Evolutionary conservation across 2,113 vertebrate species (phyloP).

Genomic region (Motacilla alba): DNA sequence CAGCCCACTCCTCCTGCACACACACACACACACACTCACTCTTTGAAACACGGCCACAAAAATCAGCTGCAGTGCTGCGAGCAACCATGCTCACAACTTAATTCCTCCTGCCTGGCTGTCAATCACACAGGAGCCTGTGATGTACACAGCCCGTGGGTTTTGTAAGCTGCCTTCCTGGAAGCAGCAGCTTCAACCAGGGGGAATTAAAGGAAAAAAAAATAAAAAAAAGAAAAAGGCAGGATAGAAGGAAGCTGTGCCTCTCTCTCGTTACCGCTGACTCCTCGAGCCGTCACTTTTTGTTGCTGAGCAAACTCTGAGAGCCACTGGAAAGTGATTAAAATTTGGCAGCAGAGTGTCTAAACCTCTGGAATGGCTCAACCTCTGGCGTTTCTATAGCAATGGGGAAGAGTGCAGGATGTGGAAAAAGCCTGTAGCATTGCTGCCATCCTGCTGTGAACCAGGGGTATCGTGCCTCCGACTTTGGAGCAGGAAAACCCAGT

Average conservation of each 20-base stretch:
- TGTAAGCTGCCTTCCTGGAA: not conserved
- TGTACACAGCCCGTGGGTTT: not conserved
- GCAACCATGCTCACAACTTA: not conserved
- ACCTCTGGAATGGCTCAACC: not conserved
- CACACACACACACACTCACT: not conserved
- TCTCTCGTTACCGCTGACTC: not conserved
- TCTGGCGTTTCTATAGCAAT: slow-evolving; percentile 40
- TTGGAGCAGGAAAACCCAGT: not conserved
- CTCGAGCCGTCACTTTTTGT: not conserved
- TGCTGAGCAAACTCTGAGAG: not conserved
- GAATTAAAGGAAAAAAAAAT: not conserved
- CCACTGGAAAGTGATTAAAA: not conserved
- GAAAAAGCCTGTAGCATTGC: not conserved
- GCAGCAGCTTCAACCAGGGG: not conserved
- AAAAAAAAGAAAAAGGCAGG: not conserved
- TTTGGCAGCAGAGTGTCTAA: not conserved
- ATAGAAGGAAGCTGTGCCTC: not conserved
- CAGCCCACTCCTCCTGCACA: not conserved
- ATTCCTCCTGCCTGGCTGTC: not conserved
- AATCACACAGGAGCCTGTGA: not conserved
- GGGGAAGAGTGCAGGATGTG: not conserved
- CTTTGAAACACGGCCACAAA: not conserved
- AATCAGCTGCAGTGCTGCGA: not conserved
- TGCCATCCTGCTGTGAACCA: slow-evolving; percentile 28
- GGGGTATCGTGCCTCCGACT: not conserved